Evolutionary conservation across 2,888 invertebrate genomes (phyloP), one percentile per base, ranked within the genome.

Genomic region (Galerucella nymphaeae): DNA sequence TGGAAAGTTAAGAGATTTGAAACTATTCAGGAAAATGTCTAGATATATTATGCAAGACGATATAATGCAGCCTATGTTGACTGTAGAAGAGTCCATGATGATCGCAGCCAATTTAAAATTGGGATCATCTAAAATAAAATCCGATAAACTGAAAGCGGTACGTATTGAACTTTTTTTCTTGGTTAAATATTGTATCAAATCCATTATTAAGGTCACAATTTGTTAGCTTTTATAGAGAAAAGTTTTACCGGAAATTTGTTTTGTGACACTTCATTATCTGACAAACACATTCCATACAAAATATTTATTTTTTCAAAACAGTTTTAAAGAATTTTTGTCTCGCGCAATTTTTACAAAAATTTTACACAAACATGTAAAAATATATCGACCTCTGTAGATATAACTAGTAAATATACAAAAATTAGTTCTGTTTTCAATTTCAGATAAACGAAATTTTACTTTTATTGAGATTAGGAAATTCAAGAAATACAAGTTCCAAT

Each of bases 41-140:
- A 92, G 97, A 68, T 98, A 98, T 88, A 98, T 98, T 80, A 97
- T 98, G 97, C 98, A 98, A 87, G 92, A 96, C 77, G 96, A 96
- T 83, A 88, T 95, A 1, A 87, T 96, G 18, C 94, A 97, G 84
- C 95, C 95, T 0, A 92, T 93, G 84, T 91, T 98, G 77, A 94
- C 96, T 0, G 96, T 97, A 1, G 88, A 91, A 74, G 98, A 98
- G 85, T 91, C 95, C 9, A 96, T 98, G 95, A 88, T 90, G 80
- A 91, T 97, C 78, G 96, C 97, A 0, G 96, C 97, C 0, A 94
- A 97, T 83, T 88, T 98, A 64, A 98, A 98, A 85, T 90, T 98
- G 6, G 93, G 94, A 11, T 88, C 90, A 67, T 90, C 89, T 14
- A 87, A 94, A 66, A 86, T 89, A 0, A 84, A 86, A 59, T 84